Conservation (phyloP, 2,113 vertebrate genomes). For the Eolophus roseicapilla region DNA sequence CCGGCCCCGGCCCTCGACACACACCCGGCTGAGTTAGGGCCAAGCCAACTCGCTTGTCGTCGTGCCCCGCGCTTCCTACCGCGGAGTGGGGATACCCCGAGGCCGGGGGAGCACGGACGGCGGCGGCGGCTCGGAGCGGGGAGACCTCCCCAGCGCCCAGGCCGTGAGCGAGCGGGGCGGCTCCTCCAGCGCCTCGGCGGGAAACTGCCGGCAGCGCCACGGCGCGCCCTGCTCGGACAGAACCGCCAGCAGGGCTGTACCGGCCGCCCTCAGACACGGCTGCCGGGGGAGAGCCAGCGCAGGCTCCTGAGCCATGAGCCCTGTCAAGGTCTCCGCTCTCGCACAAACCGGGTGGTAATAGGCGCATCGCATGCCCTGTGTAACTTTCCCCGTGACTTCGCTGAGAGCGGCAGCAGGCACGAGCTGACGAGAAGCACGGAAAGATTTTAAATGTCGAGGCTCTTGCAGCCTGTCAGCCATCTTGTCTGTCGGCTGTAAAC, state of each 20-base stretch:
- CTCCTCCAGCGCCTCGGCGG: neutral
- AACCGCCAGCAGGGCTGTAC: neutral
- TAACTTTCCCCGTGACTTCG: neutral
- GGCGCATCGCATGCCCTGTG: neutral
- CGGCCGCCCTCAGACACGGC: accelerated
- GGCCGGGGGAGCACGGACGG: too few relatives aligned
- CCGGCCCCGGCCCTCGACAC: neutral
- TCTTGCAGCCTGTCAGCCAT: constrained; percentile 62
- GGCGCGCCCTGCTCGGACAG: neutral
- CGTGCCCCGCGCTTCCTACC: neutral
- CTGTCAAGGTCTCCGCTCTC: neutral
- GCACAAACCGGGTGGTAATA: accelerated
- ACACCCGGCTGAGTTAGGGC: neutral
- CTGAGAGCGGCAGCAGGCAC: too few relatives aligned
- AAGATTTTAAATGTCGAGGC: neutral
- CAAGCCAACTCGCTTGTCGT: neutral
- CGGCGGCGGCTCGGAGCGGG: too few relatives aligned
- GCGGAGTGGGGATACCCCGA: neutral
- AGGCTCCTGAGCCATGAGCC: accelerated
- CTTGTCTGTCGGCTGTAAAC: constrained; percentile 42
- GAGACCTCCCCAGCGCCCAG: too few relatives aligned
- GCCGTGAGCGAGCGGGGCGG: neutral
- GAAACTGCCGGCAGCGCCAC: neutral
- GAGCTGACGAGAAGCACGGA: neutral
- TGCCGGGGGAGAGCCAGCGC: neutral